Evolutionary conservation across 2,888 invertebrate genomes (phyloP), one percentile per base, ranked within the genome.

Genomic region (Ophion costatus): DNA sequence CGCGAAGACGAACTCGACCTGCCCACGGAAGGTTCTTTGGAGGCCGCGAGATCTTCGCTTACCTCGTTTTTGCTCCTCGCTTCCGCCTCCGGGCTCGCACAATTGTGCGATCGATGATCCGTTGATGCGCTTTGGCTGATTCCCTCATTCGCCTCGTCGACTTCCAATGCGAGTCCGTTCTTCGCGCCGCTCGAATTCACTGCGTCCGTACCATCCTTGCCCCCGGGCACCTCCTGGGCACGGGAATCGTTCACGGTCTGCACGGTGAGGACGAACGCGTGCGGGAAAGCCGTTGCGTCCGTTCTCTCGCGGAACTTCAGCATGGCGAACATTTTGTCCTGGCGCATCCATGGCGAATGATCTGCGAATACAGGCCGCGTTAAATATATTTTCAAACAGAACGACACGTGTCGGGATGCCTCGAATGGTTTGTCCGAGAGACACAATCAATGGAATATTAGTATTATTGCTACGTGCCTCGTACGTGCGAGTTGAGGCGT

Each of bases 291-390:
- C 3, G 85, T 84, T 0, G 91, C 91, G 14, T 89, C 89, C 1
- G 89, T 88, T 79, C 90, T 88, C 42, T 92, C 91, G 3, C 89
- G 88, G 73, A 93, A 93, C 64, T 93, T 93, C 51, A 92, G 76
- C 83, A 91, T 88, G 0, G 93, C 93, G 79, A 92, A 92, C 90
- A 92, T 92, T 87, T 93, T 93, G 77, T 93, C 93, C 73, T 92
- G 92, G 2, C 93, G 90, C 20, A 92, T 92, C 93, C 93, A 93
- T 51, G 90, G 89, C 45, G 91, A 90, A 83, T 90, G 91, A 87
- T 91, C 93, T 93, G 77, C 24, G 38, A 10, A 76, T 80, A 63
- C 4, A 0, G 17, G 14, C 51, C 5, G 14, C 51, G 51, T 17
- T 14, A 45, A 45, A 59, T 7, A 20, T 2, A n/a, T 59, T 59